phyloP scores from a whole-genome alignment of 2,797 vertebrate genomes.

The Characodon lateralis region DNA sequence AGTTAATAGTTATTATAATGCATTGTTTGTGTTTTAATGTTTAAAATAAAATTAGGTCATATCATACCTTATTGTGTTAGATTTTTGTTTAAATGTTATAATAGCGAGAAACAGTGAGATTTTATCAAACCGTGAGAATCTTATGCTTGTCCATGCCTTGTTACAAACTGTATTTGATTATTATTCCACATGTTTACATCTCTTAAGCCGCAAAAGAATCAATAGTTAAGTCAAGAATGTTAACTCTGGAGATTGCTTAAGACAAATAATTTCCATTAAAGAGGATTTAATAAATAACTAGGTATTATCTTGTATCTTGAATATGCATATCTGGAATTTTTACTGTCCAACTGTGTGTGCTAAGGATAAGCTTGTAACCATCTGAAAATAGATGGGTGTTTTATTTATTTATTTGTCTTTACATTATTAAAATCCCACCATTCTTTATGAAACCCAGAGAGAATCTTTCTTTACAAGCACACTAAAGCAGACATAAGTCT shows the following conservation, averaged over 20 bases:
- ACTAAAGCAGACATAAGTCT: conserved; percentile 24
- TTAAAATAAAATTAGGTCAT: neutral
- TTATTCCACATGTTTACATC: neutral
- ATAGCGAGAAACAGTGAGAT: neutral
- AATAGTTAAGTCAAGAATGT: neutral
- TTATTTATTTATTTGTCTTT: neutral
- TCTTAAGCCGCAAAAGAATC: neutral
- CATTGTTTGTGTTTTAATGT: neutral
- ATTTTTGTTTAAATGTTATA: neutral
- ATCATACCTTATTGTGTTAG: neutral
- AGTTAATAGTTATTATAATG: neutral
- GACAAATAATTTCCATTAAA: neutral
- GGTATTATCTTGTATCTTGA: neutral
- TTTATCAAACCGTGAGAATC: neutral
- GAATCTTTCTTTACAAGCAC: conserved; percentile 5
- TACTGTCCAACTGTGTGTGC: neutral
- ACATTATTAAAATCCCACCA: neutral
- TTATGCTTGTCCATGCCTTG: neutral
- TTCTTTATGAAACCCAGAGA: neutral
- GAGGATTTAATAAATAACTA: neutral
- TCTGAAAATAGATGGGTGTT: neutral
- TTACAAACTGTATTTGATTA: neutral
- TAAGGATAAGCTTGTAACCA: neutral
- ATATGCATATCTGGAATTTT: no score
- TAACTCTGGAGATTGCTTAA: neutral